Percentiles rank a stretch among this genome's conserved stretches.
phyloP scores from a whole-genome alignment of 2,888 invertebrate genomes.

The Drosophila setosimentum region DNA sequence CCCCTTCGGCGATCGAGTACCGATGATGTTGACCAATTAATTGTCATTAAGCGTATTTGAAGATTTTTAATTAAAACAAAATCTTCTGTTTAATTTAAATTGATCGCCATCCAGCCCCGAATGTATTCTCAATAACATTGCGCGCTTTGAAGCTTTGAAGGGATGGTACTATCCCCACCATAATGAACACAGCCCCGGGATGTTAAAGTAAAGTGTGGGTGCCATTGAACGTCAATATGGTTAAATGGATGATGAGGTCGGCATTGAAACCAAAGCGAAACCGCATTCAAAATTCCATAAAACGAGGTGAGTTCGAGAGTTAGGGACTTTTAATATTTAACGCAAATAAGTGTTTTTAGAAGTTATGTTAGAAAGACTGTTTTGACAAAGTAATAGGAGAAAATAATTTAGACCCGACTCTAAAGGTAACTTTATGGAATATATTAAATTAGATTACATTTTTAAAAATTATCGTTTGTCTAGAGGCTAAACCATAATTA shows the following conservation, averaged over 20 bases:
- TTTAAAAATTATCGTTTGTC: background rate
- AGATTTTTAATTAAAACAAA: conserved; percentile 81
- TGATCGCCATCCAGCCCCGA: conserved; percentile 63
- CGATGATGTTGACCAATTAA: conserved; percentile 76
- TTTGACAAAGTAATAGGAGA: background rate
- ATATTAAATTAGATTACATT: background rate
- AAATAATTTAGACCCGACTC: no score
- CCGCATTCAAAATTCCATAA: conserved; percentile 26
- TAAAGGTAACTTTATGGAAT: background rate
- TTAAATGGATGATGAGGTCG: conserved; percentile 27
- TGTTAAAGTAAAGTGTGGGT: conserved; percentile 29
- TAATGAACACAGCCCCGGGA: background rate
- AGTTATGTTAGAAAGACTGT: background rate
- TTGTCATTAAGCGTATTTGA: conserved; percentile 82
- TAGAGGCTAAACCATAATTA: no score
- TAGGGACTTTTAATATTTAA: background rate
- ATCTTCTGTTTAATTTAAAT: conserved; percentile 81
- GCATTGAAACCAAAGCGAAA: conserved; percentile 58
- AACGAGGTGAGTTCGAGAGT: conserved; percentile 19
- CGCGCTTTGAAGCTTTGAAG: conserved; percentile 27
- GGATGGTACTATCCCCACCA: background rate
- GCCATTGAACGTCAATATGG: conserved; percentile 32
- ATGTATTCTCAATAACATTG: conserved; percentile 59
- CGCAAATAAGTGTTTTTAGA: background rate
- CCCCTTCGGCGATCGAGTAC: conserved; percentile 43